phyloP scores from a whole-genome alignment of 2,113 vertebrate genomes.

The Pelmatolapia mariae region DNA sequence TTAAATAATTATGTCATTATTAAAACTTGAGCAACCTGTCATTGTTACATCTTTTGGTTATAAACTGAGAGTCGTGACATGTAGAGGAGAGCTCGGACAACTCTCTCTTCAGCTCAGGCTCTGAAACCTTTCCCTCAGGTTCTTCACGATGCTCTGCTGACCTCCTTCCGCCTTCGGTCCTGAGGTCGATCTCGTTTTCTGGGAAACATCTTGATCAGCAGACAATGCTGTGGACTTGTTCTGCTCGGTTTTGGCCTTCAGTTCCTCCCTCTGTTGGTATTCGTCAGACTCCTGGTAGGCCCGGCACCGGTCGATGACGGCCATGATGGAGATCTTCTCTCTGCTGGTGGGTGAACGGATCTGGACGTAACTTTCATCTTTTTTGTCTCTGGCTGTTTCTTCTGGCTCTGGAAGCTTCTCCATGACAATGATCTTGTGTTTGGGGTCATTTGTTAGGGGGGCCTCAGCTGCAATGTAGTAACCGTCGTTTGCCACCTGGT shows the following conservation, averaged over 20 bases:
- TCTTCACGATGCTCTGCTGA: constrained; percentile 79
- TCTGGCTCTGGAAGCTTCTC: constrained; percentile 65
- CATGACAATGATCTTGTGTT: constrained; percentile 67
- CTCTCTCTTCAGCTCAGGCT: constrained; percentile 59
- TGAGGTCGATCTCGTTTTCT: background rate
- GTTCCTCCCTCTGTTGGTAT: constrained; percentile 61
- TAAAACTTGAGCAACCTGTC: background rate
- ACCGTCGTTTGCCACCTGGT: background rate
- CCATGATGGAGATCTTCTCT: constrained; percentile 82
- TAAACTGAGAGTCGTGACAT: background rate
- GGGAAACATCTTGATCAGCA: background rate
- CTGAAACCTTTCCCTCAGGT: constrained; percentile 87
- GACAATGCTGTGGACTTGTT: background rate
- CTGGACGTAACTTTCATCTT: constrained; percentile 58
- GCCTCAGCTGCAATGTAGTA: constrained; percentile 71
- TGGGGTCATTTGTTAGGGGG: constrained; percentile 48
- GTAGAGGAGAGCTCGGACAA: background rate
- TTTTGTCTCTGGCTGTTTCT: background rate
- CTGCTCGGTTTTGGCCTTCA: background rate
- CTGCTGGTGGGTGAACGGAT: constrained; percentile 74
- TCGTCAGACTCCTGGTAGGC: constrained; percentile 79
- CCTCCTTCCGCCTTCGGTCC: constrained; percentile 2
- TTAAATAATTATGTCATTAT: background rate
- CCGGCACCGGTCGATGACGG: constrained; percentile 74
- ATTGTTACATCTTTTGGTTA: background rate